Percentiles rank a stretch among this genome's conserved stretches.
phyloP scores from a whole-genome alignment of 2,888 invertebrate genomes.

The Schizaphis graminum region DNA sequence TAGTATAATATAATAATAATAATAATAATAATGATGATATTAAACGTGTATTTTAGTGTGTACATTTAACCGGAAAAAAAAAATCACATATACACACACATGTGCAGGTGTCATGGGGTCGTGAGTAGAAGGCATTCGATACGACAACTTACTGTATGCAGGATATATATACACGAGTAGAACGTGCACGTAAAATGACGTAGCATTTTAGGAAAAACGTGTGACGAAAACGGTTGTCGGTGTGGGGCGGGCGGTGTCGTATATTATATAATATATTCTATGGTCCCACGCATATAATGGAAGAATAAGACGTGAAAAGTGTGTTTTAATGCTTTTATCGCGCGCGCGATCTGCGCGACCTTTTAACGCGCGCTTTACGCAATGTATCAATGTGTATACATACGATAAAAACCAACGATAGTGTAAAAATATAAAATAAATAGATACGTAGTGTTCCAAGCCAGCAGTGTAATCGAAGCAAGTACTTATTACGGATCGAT shows the following conservation, averaged over 20 bases:
- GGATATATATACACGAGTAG: background rate
- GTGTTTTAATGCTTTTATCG: slow-evolving; percentile 9
- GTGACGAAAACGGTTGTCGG: slow-evolving; percentile 39
- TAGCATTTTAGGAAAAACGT: slow-evolving; percentile 31
- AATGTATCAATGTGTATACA: background rate
- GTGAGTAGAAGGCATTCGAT: background rate
- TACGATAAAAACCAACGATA: background rate
- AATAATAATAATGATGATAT: background rate
- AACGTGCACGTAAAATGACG: slow-evolving; percentile 25
- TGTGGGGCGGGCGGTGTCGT: background rate
- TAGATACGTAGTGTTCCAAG: background rate
- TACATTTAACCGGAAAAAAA: background rate
- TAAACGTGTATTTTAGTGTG: background rate
- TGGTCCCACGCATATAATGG: slow-evolving; percentile 9
- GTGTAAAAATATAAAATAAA: background rate
- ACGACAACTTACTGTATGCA: slow-evolving; percentile 4
- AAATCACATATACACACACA: background rate
- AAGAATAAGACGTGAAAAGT: slow-evolving; percentile 5
- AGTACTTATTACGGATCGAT: background rate
- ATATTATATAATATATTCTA: slow-evolving; percentile 16
- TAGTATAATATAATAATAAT: background rate
- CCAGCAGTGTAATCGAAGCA: background rate
- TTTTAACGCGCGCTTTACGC: background rate
- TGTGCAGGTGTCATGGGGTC: background rate
- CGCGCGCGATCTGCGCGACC: background rate